A percentile compares a stretch with the other conserved stretches of the same genome.
Conservation (phyloP, 2,797 vertebrate species). For the Cryptoprocta ferox region DNA sequence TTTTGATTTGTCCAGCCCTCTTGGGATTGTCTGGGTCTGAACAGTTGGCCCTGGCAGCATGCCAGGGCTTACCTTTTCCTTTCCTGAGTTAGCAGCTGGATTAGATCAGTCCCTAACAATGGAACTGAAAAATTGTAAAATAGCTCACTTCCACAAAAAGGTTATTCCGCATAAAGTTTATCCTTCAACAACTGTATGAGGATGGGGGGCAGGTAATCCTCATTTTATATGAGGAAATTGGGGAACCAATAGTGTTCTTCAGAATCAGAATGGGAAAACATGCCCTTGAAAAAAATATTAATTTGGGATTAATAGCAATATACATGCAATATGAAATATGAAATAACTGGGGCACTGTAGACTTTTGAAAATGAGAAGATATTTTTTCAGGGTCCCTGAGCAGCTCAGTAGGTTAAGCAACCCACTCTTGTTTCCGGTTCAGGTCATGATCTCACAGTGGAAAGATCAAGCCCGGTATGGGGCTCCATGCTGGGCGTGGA, state of each 20-base stretch:
- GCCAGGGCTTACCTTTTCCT: not conserved
- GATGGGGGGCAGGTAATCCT: not conserved
- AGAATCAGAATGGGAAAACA: not conserved
- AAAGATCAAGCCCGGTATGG: no score
- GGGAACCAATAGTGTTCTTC: not conserved
- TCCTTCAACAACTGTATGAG: not conserved
- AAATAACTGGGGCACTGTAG: not conserved
- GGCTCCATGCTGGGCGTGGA: no score
- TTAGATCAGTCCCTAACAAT: not conserved
- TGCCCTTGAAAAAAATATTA: not conserved
- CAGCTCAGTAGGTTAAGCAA: no score
- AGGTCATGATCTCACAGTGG: no score
- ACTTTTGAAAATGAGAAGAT: constrained; percentile 21
- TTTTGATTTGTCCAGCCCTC: not conserved
- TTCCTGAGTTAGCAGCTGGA: not conserved
- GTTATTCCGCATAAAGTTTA: not conserved
- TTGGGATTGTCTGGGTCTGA: not conserved
- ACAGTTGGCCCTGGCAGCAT: not conserved
- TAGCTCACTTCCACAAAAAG: not conserved
- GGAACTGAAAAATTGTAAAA: not conserved
- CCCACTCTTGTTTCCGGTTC: no score
- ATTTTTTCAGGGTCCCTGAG: no score
- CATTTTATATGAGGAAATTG: not conserved
- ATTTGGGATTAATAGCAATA: not conserved
- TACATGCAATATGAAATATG: not conserved